phyloP scores from a whole-genome alignment of 2,797 vertebrate species.

The Periparus ater region DNA sequence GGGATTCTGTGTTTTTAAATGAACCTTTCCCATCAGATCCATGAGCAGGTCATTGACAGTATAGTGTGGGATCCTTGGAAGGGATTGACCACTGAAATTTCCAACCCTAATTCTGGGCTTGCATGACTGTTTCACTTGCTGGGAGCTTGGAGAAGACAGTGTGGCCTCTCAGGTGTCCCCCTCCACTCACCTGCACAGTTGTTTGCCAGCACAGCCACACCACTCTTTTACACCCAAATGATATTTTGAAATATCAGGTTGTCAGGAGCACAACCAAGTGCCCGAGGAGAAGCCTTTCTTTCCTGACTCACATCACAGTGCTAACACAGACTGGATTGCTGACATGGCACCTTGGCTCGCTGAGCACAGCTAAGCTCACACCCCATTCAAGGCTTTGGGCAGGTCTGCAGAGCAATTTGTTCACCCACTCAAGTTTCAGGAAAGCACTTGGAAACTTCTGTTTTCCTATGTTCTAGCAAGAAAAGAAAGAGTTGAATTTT shows the following conservation, averaged over 20 bases:
- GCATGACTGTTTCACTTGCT: not conserved
- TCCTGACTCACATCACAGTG: not conserved
- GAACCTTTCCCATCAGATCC: not conserved
- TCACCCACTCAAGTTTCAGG: not conserved
- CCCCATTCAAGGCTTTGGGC: not conserved
- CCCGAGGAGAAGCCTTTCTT: not conserved
- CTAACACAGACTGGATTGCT: not conserved
- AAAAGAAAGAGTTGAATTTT: not conserved
- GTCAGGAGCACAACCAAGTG: not conserved
- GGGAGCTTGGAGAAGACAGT: not conserved
- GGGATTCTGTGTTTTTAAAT: not conserved
- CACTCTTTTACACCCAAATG: fast-evolving
- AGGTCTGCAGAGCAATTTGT: not conserved
- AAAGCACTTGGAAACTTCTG: not conserved
- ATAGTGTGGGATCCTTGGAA: not conserved
- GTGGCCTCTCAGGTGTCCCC: not conserved
- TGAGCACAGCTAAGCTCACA: not conserved
- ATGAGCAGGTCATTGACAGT: not conserved
- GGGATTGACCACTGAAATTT: not conserved
- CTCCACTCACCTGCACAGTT: fast-evolving
- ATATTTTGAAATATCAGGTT: no score
- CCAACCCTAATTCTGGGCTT: not conserved
- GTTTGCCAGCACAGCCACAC: not conserved
- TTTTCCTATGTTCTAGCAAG: not conserved
- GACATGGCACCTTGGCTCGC: fast-evolving